These are phyloP conservation scores for Apogon talboti DNA, from an alignment of 2,797 vertebrate genomes.

Conservation along the genomic window DNA sequence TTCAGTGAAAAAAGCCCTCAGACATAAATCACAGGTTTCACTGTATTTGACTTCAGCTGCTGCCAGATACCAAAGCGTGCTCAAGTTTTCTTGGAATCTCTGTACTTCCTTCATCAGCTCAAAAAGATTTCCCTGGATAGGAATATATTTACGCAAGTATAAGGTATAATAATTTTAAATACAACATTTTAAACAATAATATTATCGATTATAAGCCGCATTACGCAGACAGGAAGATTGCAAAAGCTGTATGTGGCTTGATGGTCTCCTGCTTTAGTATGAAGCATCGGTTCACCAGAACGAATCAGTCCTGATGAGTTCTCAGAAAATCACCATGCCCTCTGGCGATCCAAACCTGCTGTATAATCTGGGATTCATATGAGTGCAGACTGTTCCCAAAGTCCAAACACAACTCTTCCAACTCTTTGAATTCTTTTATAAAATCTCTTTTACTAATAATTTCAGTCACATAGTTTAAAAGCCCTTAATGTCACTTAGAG, in stretches of 20 bases:
- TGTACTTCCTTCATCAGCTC: slow-evolving; percentile 23
- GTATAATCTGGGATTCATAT: slow-evolving; percentile 8
- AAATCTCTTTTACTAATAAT: not conserved
- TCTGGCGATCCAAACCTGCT: not conserved
- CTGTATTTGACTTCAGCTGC: slow-evolving; percentile 13
- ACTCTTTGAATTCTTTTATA: not conserved
- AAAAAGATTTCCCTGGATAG: slow-evolving; percentile 27
- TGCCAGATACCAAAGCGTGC: slow-evolving; percentile 24
- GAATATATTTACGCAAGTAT: not conserved
- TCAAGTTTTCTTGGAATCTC: slow-evolving; percentile 47
- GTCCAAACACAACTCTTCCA: not conserved
- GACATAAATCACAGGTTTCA: slow-evolving; percentile 31
- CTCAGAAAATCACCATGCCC: slow-evolving; percentile 10
- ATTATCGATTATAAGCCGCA: not conserved
- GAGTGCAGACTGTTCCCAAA: not conserved
- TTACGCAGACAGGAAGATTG: slow-evolving; percentile 16
- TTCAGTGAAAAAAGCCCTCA: slow-evolving; percentile 33
- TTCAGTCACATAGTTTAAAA: not conserved
- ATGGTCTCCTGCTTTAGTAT: slow-evolving; percentile 17
- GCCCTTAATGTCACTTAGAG: too few species aligned
- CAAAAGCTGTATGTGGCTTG: slow-evolving; percentile 1
- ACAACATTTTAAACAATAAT: slow-evolving; percentile 10
- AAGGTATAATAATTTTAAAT: slow-evolving; percentile 9
- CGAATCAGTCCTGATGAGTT: slow-evolving; percentile 13
- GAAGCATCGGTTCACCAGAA: slow-evolving; percentile 14